Evolutionary conservation across 2,113 vertebrate genomes (phyloP).

Genomic region (Zosterops hypoxanthus): DNA sequence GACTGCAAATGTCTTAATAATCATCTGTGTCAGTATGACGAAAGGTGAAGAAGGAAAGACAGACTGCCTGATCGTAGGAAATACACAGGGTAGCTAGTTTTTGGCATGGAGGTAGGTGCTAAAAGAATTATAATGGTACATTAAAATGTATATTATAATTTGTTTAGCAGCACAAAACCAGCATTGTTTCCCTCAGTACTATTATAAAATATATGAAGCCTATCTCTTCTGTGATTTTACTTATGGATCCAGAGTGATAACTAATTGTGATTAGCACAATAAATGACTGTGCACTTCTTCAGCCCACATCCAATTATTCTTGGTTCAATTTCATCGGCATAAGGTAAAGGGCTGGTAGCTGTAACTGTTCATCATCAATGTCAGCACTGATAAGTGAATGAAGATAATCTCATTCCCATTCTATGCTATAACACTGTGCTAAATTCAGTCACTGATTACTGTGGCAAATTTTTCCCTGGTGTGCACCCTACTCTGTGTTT

Average conservation of each 20-base stretch:
- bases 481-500: background rate
- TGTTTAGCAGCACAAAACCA: background rate
- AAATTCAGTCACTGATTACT: background rate
- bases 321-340: background rate
- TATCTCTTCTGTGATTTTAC: background rate
- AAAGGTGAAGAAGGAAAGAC: background rate
- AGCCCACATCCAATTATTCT: background rate
- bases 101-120: background rate
- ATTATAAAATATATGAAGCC: background rate
- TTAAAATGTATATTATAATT: background rate
- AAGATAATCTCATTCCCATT: background rate
- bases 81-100: background rate
- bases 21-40: background rate
- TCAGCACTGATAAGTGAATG: background rate
- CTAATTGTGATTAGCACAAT: background rate
- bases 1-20: background rate
- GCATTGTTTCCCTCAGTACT: background rate
- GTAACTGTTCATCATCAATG: background rate
- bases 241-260: background rate
- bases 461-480: background rate
- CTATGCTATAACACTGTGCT: background rate
- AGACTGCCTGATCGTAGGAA: background rate
- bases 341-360: background rate
- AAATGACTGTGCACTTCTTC: background rate
- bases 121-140: background rate